These are phyloP conservation scores for Acanthococcus lagerstroemiae DNA, from an alignment of 2,888 invertebrate species.

Conservation along the genomic window DNA sequence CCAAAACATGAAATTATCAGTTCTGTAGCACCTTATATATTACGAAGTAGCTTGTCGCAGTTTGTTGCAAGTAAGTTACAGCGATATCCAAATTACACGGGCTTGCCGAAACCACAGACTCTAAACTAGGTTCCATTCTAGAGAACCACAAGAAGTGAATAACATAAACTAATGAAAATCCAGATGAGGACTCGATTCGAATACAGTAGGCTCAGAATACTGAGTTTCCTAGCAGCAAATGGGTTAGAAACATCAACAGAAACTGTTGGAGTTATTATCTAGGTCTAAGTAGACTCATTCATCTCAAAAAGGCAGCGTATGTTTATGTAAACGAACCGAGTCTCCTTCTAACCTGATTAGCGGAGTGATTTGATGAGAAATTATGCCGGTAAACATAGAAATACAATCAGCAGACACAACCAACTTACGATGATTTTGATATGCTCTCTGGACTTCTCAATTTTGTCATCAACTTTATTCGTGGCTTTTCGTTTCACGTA, in stretches of 20 bases:
- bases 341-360: too few species aligned
- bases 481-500: slow-evolving; percentile 70
- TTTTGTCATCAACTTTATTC: slow-evolving; percentile 75
- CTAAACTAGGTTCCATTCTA: not conserved
- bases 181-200: too few species aligned
- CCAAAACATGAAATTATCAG: not conserved
- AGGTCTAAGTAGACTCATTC: too few species aligned
- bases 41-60: too few species aligned
- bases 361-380: too few species aligned
- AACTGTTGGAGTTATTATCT: too few species aligned
- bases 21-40: too few species aligned
- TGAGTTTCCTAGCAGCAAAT: not conserved
- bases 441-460: slow-evolving; percentile 50
- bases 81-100: too few species aligned
- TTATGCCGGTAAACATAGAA: not conserved
- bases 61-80: too few species aligned
- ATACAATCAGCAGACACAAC: not conserved
- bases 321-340: too few species aligned
- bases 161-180: not conserved
- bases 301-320: too few species aligned
- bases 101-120: too few species aligned
- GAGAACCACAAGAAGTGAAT: not conserved
- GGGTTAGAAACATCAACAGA: not conserved
- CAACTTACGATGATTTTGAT: slow-evolving; percentile 45
- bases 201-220: not conserved